Evolutionary conservation across 1,140 invertebrate species (phyloP).

Genomic region (Campoletis sonorensis): DNA sequence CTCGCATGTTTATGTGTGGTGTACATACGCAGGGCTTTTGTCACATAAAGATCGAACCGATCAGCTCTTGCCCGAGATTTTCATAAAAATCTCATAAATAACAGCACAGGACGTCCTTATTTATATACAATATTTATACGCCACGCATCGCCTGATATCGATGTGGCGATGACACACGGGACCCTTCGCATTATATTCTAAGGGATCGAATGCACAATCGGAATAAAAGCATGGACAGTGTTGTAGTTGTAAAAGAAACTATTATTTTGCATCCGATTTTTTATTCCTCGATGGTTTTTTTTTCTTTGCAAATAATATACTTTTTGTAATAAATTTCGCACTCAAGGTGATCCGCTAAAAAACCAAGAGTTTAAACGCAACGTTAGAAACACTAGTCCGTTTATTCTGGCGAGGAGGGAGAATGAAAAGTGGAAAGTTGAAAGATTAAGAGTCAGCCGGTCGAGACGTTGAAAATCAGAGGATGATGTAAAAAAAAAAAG

Average conservation of each 20-base stretch:
- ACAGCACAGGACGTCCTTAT: conserved; percentile 61
- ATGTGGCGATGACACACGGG: not conserved
- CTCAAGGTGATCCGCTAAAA: not conserved
- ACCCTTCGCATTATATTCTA: conserved; percentile 1
- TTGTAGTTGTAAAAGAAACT: no score
- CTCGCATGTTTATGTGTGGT: not conserved
- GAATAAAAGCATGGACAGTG: no score
- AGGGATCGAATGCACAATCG: not conserved
- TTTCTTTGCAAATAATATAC: no score
- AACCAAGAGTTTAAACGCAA: not conserved
- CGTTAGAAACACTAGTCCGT: not conserved
- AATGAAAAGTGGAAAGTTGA: not conserved
- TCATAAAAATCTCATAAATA: conserved; percentile 73
- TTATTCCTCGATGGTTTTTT: no score
- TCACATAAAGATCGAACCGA: conserved; percentile 1
- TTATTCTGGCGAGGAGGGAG: not conserved
- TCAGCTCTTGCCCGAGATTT: conserved; percentile 55
- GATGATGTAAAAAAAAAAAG: not conserved
- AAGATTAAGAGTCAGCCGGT: not conserved
- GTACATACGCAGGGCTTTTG: not conserved
- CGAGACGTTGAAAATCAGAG: conserved; percentile 20
- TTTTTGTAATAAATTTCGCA: no score
- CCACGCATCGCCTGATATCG: conserved; percentile 62
- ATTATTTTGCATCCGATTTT: no score
- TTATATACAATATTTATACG: conserved; percentile 73